Percentiles rank a stretch among this genome's conserved stretches.
Conservation (phyloP, 2,797 vertebrate genomes). For the Austrolebias charrua region DNA sequence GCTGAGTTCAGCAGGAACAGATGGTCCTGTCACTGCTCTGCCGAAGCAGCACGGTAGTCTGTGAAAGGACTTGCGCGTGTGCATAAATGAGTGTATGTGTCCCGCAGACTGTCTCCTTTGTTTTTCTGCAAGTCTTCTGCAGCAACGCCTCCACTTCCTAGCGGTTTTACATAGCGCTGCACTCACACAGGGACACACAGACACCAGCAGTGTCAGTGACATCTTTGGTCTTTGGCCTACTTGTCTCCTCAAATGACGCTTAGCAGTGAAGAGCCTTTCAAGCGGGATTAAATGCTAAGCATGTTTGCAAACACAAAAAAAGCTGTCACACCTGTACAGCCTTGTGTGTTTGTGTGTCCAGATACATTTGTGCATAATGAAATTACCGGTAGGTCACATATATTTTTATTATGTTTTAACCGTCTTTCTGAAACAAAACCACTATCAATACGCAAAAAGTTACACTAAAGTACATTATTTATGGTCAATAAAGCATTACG, state of each 20-base stretch:
- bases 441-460: background rate
- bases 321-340: slow-evolving; percentile 27
- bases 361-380: slow-evolving; percentile 10
- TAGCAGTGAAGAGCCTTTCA: slow-evolving; percentile 67
- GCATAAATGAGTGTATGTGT: slow-evolving; percentile 19
- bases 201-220: slow-evolving; percentile 50
- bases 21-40: slow-evolving; percentile 64
- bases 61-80: slow-evolving; percentile 50
- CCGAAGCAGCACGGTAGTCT: slow-evolving; percentile 44
- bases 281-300: slow-evolving; percentile 66
- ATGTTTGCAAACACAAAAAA: slow-evolving; percentile 68
- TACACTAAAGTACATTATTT: too few relatives aligned
- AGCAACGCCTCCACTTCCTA: slow-evolving; percentile 10
- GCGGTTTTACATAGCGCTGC: slow-evolving; percentile 13
- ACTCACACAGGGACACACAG: slow-evolving; percentile 9
- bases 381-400: too few relatives aligned
- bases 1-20: slow-evolving; percentile 73
- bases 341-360: background rate
- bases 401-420: too few relatives aligned
- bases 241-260: slow-evolving; percentile 67
- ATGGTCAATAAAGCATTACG: too few relatives aligned
- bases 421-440: background rate
- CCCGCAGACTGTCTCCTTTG: slow-evolving; percentile 37
- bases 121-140: slow-evolving; percentile 35
- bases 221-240: slow-evolving; percentile 65